These are phyloP conservation scores for Vireo griseus DNA, from an alignment of 2,797 vertebrate genomes.

Conservation along the genomic window DNA sequence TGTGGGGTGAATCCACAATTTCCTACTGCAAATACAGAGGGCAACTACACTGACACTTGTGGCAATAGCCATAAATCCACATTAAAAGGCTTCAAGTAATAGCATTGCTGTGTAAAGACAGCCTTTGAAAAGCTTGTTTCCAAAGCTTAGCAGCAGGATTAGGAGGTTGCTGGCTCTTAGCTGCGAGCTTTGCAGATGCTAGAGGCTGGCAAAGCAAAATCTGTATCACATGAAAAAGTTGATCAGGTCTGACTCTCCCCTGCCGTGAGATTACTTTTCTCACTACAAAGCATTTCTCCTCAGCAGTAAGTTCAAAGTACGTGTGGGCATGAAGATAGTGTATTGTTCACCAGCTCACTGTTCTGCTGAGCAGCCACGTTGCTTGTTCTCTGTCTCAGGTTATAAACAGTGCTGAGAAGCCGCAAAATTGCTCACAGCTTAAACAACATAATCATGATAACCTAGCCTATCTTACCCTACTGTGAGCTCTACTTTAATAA, in stretches of 20 bases:
- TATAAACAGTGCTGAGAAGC: constrained; percentile 46
- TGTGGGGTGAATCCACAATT: not conserved
- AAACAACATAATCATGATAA: constrained; percentile 8
- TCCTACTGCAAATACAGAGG: not conserved
- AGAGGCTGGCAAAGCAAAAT: constrained; percentile 58
- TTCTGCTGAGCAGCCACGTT: constrained; percentile 25
- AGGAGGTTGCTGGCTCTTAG: constrained; percentile 40
- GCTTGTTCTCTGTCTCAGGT: constrained; percentile 18
- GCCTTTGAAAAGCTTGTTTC: constrained; percentile 42
- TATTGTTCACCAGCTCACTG: constrained; percentile 37
- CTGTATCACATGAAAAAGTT: constrained; percentile 62
- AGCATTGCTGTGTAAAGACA: constrained; percentile 9
- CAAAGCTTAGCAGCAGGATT: constrained; percentile 60
- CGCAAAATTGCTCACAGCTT: constrained; percentile 39
- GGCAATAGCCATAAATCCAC: constrained; percentile 5
- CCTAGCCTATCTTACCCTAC: constrained; percentile 11
- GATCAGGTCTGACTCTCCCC: constrained; percentile 48
- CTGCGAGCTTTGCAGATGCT: constrained; percentile 40
- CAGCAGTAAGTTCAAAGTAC: constrained; percentile 45
- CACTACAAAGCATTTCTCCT: constrained; percentile 61
- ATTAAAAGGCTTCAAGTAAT: constrained; percentile 30
- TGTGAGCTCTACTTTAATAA: constrained; percentile 37
- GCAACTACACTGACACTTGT: not conserved
- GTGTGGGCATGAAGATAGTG: constrained; percentile 52
- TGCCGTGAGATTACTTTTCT: constrained; percentile 59